A percentile compares a stretch with the other conserved stretches of the same genome.
phyloP scores from a whole-genome alignment of 2,888 invertebrate species.

The Caenorhabditis afra region DNA sequence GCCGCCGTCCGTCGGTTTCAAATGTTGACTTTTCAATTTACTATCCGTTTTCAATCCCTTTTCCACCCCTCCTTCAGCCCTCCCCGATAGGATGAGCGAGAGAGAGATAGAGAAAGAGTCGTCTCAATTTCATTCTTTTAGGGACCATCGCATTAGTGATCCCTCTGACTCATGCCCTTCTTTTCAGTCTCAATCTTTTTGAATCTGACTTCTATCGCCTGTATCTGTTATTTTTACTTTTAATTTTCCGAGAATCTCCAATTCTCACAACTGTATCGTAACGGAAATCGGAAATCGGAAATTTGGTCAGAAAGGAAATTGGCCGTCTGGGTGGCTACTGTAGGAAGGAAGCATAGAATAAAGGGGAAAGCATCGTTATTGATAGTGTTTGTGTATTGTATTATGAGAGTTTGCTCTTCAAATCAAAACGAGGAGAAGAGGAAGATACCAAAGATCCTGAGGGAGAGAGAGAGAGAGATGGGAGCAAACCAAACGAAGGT shows the following conservation, averaged over 20 bases:
- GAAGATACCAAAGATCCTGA: constrained; percentile 38
- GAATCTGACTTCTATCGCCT: too few relatives aligned
- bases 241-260: not conserved
- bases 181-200: too few relatives aligned
- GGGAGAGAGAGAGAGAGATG: too few relatives aligned
- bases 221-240: too few relatives aligned
- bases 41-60: constrained; percentile 22
- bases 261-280: not conserved
- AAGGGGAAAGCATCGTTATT: too few relatives aligned
- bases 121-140: too few relatives aligned
- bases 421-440: constrained; percentile 2
- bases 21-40: constrained; percentile 45
- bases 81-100: not conserved
- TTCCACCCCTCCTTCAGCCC: constrained; percentile 1
- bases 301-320: not conserved
- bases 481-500: too few relatives aligned
- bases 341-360: not conserved
- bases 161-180: too few relatives aligned
- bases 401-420: constrained; percentile 51
- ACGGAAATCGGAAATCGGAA: too few relatives aligned
- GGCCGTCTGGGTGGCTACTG: not conserved
- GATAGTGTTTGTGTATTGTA: constrained; percentile 37
- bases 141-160: too few relatives aligned
- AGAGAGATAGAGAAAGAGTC: too few relatives aligned
- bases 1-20: not conserved